A percentile compares a stretch with the other conserved stretches of the same genome.
Evolutionary conservation across 1,140 invertebrate genomes (phyloP).

Genomic region (Phocides pigmalion): DNA sequence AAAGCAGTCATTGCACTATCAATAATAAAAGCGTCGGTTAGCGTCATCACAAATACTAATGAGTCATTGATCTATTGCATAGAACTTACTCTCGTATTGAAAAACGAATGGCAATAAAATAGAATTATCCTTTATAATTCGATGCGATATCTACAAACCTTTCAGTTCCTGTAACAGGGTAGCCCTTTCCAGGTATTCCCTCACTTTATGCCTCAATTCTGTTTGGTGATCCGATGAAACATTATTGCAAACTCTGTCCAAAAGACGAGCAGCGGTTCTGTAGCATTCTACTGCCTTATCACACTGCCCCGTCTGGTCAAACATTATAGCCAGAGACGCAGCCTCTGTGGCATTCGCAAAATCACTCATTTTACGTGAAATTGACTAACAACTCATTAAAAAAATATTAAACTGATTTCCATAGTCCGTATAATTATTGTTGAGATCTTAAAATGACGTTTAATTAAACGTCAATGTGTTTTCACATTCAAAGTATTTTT

Average conservation of each 20-base stretch:
- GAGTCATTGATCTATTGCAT: constrained; percentile 4
- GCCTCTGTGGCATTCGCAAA: constrained; percentile 69
- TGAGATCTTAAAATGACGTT: too few species aligned
- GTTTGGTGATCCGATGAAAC: constrained; percentile 57
- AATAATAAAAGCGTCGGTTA: not conserved
- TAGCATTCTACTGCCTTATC: constrained; percentile 79
- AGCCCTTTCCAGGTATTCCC: constrained; percentile 68
- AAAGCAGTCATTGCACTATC: not conserved
- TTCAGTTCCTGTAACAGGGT: constrained; percentile 64
- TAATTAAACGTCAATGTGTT: constrained; percentile 35
- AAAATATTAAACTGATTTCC: constrained; percentile 29
- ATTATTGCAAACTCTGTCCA: constrained; percentile 59
- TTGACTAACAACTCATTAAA: constrained; percentile 21
- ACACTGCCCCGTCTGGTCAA: constrained; percentile 63
- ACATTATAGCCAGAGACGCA: constrained; percentile 67
- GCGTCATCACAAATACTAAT: not conserved
- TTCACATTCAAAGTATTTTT: too few species aligned
- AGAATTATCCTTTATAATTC: not conserved
- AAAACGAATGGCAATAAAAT: not conserved
- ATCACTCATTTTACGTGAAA: constrained; percentile 62
- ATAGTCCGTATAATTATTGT: too few species aligned
- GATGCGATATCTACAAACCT: constrained; percentile 47
- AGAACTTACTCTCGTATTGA: not conserved
- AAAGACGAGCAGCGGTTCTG: constrained; percentile 62
- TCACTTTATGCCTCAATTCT: constrained; percentile 64